These are phyloP conservation scores for Periparus ater DNA, from an alignment of 2,797 vertebrate genomes.

Conservation along the genomic window DNA sequence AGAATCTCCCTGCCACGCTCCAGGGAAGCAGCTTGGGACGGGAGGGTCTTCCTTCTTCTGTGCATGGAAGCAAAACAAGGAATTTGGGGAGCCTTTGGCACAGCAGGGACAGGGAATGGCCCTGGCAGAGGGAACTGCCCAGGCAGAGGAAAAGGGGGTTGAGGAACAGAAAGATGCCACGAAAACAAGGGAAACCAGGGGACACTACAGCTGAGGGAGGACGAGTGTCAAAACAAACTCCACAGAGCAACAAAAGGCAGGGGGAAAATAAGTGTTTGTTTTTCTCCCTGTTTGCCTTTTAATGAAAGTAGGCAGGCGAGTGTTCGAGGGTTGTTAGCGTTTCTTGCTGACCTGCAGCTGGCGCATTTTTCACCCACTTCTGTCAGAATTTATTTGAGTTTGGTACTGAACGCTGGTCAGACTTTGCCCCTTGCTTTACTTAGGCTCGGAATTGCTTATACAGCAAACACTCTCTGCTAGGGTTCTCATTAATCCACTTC, in stretches of 20 bases:
- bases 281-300: slow-evolving; percentile 38
- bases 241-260: neutral
- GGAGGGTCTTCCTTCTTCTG: neutral
- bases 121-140: neutral
- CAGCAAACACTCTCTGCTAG: slow-evolving; percentile 57
- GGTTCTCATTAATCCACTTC: slow-evolving; percentile 58
- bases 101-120: neutral
- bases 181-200: neutral
- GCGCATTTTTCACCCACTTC: slow-evolving; percentile 56
- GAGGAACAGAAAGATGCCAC: neutral
- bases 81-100: neutral
- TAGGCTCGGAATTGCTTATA: slow-evolving; percentile 53
- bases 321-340: slow-evolving; percentile 15
- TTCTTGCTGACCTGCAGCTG: slow-evolving; percentile 54
- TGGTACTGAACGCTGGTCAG: slow-evolving; percentile 47
- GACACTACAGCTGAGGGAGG: neutral
- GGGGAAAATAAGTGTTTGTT: slow-evolving; percentile 23
- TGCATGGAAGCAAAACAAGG: neutral
- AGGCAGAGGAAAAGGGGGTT: neutral
- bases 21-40: accelerated
- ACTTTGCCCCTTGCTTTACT: slow-evolving; percentile 63
- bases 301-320: slow-evolving; percentile 42
- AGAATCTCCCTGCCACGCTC: accelerated
- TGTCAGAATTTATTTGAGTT: slow-evolving; percentile 67
- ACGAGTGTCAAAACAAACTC: neutral